Conservation (phyloP, 2,113 vertebrate genomes). For the Labeo catla region DNA sequence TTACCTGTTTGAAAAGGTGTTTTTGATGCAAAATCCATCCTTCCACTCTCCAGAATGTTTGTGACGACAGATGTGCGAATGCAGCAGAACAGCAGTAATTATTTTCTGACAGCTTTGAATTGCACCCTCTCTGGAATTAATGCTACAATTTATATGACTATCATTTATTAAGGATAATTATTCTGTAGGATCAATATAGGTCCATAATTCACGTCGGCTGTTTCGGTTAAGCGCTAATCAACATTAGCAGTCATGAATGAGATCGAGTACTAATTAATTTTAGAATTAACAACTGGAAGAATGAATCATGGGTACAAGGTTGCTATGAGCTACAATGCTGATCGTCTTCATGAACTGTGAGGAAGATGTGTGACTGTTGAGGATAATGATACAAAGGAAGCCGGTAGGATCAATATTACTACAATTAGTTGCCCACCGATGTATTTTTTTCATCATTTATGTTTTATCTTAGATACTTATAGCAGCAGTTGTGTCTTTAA, state of each 20-base stretch:
- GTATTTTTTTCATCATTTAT: neutral
- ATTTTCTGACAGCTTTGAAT: constrained; percentile 40
- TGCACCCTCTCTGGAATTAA: neutral
- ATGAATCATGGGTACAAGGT: constrained; percentile 34
- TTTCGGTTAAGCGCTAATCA: constrained; percentile 42
- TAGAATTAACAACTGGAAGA: constrained; percentile 22
- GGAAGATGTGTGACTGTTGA: neutral
- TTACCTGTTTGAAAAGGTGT: neutral
- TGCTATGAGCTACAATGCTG: constrained; percentile 38
- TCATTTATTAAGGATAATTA: constrained; percentile 38
- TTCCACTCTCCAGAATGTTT: neutral
- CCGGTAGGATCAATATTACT: neutral
- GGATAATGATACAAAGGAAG: constrained; percentile 12
- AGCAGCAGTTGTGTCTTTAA: neutral
- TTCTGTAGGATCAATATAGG: constrained; percentile 57
- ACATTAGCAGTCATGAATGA: constrained; percentile 45
- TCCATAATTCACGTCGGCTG: constrained; percentile 49
- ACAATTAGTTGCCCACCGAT: neutral
- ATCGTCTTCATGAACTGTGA: constrained; percentile 23
- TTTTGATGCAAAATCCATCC: neutral
- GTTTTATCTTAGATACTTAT: neutral
- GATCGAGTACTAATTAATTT: constrained; percentile 54
- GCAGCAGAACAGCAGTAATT: constrained; percentile 28
- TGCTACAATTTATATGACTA: constrained; percentile 43
- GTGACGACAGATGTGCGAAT: neutral